A percentile compares a stretch with the other conserved stretches of the same genome.
phyloP scores from a whole-genome alignment of 2,888 invertebrate genomes.

The Ophion ventricosus region DNA sequence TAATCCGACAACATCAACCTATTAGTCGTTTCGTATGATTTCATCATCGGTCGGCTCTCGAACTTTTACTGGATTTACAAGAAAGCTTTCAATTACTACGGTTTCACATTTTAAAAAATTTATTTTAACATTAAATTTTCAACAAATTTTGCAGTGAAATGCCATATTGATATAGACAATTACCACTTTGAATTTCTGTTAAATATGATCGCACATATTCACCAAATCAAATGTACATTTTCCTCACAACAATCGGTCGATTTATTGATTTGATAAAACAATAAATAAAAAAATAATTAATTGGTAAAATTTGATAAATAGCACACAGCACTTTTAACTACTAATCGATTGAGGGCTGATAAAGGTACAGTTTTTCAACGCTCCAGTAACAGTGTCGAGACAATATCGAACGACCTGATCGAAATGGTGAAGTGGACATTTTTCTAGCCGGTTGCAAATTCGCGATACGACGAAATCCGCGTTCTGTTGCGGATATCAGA shows the following conservation, averaged over 20 bases:
- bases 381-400: constrained; percentile 8
- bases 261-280: not conserved
- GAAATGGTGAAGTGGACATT: constrained; percentile 56
- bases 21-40: constrained; percentile 42
- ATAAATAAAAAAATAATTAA: not conserved
- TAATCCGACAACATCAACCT: constrained; percentile 37
- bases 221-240: not conserved
- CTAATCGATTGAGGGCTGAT: constrained; percentile 30
- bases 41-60: not conserved
- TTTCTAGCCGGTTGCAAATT: constrained; percentile 61
- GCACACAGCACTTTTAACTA: not conserved
- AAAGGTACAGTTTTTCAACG: constrained; percentile 8
- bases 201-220: not conserved
- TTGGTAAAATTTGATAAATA: not conserved
- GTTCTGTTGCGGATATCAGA: constrained; percentile 58
- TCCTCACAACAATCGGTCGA: not conserved
- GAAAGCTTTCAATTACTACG: not conserved
- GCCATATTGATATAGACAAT: not conserved
- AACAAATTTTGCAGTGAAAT: not conserved
- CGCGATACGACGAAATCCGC: constrained; percentile 67
- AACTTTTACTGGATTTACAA: constrained; percentile 26
- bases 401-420: constrained; percentile 49
- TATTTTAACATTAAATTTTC: not conserved
- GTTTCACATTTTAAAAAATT: not conserved
- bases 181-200: not conserved